Percentiles rank a stretch among this genome's conserved stretches.
These are phyloP conservation scores for Muricea muricata DNA, from an alignment of 92 coral and sea anemone species.

Conservation along the genomic window DNA sequence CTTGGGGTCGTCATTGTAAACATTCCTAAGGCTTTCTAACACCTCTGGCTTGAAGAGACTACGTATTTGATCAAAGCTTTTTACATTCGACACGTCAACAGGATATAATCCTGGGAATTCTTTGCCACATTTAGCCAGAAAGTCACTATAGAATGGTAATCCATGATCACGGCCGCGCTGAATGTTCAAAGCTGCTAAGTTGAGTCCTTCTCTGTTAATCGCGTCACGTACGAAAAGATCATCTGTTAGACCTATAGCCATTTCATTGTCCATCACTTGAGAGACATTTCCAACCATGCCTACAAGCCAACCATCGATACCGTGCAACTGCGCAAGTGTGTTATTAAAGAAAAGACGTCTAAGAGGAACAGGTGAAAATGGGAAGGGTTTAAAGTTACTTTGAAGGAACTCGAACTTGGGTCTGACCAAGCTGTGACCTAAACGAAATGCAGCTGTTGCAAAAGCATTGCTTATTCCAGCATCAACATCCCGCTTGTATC, in stretches of 20 bases:
- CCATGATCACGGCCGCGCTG: conserved; percentile 43
- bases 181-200: conserved; percentile 35
- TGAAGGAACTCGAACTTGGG: conserved; percentile 1
- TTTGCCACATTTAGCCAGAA: neutral
- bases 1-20: conserved; percentile 16
- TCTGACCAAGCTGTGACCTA: conserved; percentile 35
- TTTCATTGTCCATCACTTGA: conserved; percentile 24
- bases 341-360: conserved; percentile 4
- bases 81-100: neutral
- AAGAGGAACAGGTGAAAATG: conserved; percentile 3
- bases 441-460: conserved; percentile 42
- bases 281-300: conserved; percentile 25
- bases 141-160: conserved; percentile 17
- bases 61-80: neutral
- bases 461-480: conserved; percentile 28
- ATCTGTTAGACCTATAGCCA: conserved; percentile 15
- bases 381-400: neutral
- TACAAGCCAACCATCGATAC: conserved; percentile 1
- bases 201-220: conserved; percentile 4
- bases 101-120: neutral
- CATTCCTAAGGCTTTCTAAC: neutral
- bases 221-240: neutral
- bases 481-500: neutral
- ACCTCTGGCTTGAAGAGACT: neutral
- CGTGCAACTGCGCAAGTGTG: neutral